phyloP scores from a whole-genome alignment of 2,113 vertebrate species.

The Melanerpes formicivorus region DNA sequence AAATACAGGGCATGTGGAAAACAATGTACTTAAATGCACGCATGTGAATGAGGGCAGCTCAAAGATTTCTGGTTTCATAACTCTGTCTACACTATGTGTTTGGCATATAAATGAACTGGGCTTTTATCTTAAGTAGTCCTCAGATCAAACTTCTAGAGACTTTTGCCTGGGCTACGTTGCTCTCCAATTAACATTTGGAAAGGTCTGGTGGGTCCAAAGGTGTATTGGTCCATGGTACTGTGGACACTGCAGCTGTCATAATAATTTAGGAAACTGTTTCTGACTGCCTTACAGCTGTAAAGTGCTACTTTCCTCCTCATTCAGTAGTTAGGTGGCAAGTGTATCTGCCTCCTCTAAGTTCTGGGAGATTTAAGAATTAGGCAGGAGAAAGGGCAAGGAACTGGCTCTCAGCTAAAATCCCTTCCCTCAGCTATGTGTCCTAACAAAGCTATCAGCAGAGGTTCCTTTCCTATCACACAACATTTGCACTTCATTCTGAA shows the following conservation, averaged over 20 bases:
- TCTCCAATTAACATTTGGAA: background rate
- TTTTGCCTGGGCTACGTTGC: background rate
- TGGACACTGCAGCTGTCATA: background rate
- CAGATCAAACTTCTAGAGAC: background rate
- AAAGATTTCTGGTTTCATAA: background rate
- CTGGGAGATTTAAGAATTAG: background rate
- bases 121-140: background rate
- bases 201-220: background rate
- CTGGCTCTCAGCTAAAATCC: background rate
- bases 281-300: background rate
- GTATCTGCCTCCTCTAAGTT: background rate
- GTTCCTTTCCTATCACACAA: background rate
- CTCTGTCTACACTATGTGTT: background rate
- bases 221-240: background rate
- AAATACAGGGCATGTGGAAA: background rate
- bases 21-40: background rate
- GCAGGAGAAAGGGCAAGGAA: background rate
- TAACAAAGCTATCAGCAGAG: background rate
- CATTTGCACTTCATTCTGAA: background rate
- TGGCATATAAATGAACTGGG: background rate
- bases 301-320: background rate
- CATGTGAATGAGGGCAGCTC: background rate
- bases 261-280: background rate
- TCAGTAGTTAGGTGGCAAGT: background rate
- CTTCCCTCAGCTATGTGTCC: background rate